Conservation (phyloP, 2,888 invertebrate species). For the Leucophora obtusa region DNA sequence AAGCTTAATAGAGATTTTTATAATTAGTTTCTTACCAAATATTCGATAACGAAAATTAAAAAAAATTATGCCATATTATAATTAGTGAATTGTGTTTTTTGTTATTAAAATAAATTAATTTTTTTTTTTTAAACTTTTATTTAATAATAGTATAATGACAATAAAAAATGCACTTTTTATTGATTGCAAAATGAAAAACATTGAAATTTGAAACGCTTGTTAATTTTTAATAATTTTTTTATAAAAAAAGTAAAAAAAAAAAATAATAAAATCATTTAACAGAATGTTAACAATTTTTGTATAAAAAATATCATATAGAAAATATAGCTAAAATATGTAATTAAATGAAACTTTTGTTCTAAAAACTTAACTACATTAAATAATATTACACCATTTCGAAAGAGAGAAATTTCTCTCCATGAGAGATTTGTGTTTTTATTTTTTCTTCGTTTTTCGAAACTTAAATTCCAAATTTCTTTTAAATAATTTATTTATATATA, state of each 20-base stretch:
- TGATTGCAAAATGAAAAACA: conserved; percentile 46
- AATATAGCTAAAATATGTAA: not conserved
- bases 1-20: conserved; percentile 5
- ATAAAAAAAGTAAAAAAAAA: conserved; percentile 1
- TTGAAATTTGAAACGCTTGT: conserved; percentile 28
- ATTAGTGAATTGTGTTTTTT: conserved; percentile 8
- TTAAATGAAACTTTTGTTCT: not conserved
- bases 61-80: not conserved
- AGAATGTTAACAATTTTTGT: conserved; percentile 56
- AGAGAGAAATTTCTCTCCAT: not conserved
- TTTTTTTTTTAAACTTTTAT: conserved; percentile 22
- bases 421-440: too few species aligned
- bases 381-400: not conserved
- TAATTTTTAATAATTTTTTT: conserved; percentile 46
- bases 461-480: too few species aligned
- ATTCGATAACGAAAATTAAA: not conserved
- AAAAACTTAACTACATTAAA: not conserved
- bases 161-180: conserved; percentile 63
- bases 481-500: too few species aligned
- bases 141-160: conserved; percentile 62
- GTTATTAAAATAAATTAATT: not conserved
- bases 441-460: too few species aligned
- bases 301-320: conserved; percentile 14
- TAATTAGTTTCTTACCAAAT: not conserved
- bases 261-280: not conserved